Conservation (phyloP, 2,113 vertebrate genomes). For the Lipophrys pholis region DNA sequence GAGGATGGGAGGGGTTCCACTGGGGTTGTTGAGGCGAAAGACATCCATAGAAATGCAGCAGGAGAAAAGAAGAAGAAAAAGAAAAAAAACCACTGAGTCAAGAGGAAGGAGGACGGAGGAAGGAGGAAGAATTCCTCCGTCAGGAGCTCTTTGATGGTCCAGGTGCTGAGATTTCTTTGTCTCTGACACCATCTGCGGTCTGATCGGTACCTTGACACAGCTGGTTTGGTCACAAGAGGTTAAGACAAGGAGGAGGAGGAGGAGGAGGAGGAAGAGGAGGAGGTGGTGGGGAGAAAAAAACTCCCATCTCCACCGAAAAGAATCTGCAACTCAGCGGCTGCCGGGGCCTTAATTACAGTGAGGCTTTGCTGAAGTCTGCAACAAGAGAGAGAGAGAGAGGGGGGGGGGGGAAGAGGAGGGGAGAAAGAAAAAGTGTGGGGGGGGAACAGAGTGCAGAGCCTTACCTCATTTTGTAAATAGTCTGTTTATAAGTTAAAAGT, state of each 20-base stretch:
- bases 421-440: too few species aligned
- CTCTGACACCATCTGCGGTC: too few species aligned
- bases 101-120: constrained; percentile 39
- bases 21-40: constrained; percentile 19
- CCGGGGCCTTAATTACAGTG: constrained; percentile 82
- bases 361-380: constrained; percentile 85
- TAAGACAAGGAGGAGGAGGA: too few species aligned
- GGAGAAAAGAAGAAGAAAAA: constrained; percentile 22
- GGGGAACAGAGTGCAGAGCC: too few species aligned
- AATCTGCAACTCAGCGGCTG: constrained; percentile 84
- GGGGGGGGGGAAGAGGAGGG: too few species aligned
- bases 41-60: constrained; percentile 45
- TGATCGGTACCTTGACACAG: too few species aligned
- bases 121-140: constrained; percentile 43
- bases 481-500: constrained; percentile 60
- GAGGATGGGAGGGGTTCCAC: constrained; percentile 18
- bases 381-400: constrained; percentile 48
- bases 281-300: constrained; percentile 28
- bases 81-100: constrained; percentile 1
- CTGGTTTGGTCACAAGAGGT: too few species aligned
- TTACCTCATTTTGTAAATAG: constrained; percentile 70
- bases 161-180: constrained; percentile 28
- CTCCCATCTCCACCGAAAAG: constrained; percentile 75
- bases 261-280: background rate
- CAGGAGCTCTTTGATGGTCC: constrained; percentile 45